Conservation (phyloP, 2,113 vertebrate species). For the Nesoenas mayeri region DNA sequence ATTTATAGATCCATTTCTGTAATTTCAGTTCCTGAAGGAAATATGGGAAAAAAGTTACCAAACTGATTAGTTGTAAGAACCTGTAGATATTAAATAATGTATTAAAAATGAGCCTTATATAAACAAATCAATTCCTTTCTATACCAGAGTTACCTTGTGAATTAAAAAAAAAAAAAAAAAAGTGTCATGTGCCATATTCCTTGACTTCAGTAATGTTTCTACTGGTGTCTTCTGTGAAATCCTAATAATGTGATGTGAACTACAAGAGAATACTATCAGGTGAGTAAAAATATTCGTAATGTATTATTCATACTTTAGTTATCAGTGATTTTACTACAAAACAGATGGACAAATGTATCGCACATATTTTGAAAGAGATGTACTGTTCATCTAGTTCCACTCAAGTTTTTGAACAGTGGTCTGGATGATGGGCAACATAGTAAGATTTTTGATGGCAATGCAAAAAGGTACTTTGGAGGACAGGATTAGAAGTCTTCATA, state of each 20-base stretch:
- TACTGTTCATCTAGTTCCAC: not conserved
- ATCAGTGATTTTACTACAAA: not conserved
- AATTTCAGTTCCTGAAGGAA: not conserved
- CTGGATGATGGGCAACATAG: not conserved
- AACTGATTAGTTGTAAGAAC: not conserved
- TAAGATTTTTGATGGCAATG: not conserved
- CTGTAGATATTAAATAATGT: not conserved
- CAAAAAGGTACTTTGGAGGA: not conserved
- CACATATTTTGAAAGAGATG: not conserved
- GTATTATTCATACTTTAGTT: not conserved
- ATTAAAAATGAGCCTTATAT: not conserved
- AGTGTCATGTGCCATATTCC: not conserved
- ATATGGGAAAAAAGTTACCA: not conserved
- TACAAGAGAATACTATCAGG: not conserved
- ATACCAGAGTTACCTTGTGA: not conserved
- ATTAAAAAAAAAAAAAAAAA: not conserved
- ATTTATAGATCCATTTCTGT: not conserved
- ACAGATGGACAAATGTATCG: not conserved
- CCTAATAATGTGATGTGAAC: not conserved
- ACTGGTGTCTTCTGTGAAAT: not conserved
- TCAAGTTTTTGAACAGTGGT: not conserved
- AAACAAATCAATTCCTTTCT: not conserved
- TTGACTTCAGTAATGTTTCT: not conserved
- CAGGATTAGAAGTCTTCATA: not conserved
- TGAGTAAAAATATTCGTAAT: not conserved